Evolutionary conservation across 2,888 invertebrate genomes (phyloP).

Genomic region (Caenorhabditis sp.): DNA sequence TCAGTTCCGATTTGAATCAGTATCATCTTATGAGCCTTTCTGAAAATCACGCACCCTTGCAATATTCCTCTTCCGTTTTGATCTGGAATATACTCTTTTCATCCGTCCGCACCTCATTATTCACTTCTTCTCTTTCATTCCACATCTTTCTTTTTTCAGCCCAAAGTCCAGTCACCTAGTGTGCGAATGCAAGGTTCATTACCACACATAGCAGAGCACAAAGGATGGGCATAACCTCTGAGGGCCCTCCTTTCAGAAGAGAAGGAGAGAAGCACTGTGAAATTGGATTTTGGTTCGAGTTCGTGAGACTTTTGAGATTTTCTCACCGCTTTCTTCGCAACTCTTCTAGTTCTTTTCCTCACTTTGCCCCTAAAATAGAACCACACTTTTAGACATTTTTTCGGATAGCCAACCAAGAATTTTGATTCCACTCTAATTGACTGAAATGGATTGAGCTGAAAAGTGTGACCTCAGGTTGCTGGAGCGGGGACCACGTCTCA

Average conservation of each 20-base stretch:
- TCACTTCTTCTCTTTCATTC: conserved; percentile 24
- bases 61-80: conserved; percentile 9
- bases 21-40: conserved; percentile 15
- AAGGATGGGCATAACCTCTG: conserved; percentile 11
- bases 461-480: no score
- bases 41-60: conserved; percentile 21
- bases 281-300: conserved; percentile 42
- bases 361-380: conserved; percentile 28
- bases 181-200: conserved; percentile 40
- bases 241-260: background rate
- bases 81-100: conserved; percentile 14
- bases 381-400: no score
- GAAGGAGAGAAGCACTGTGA: conserved; percentile 2
- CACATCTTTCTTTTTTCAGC: conserved; percentile 41
- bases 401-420: background rate
- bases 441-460: no score
- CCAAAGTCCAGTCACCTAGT: conserved; percentile 20
- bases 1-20: conserved; percentile 46
- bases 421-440: background rate
- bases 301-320: conserved; percentile 33
- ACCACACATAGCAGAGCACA: conserved; percentile 8
- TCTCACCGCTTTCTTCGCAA: conserved; percentile 19
- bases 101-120: conserved; percentile 28
- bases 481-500: background rate
- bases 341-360: conserved; percentile 9